phyloP scores from a whole-genome alignment of 2,113 vertebrate genomes.

The Chlamydotis undulata region DNA sequence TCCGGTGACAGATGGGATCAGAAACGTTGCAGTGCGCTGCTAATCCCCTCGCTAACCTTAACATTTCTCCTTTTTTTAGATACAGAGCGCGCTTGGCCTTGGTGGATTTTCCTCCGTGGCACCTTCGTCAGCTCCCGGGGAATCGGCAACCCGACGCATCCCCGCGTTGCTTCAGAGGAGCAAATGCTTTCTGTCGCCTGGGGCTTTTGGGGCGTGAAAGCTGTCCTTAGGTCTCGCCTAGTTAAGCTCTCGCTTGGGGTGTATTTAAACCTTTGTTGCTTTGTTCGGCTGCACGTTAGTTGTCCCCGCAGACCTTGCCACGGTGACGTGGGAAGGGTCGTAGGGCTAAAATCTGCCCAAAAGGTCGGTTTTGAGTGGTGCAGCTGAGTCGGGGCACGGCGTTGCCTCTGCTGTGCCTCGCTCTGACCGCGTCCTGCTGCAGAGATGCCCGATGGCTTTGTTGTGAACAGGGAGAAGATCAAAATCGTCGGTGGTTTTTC shows the following conservation, averaged over 20 bases:
- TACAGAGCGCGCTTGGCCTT: accelerated
- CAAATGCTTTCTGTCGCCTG: background rate
- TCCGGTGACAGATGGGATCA: background rate
- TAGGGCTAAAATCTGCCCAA: background rate
- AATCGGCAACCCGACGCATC: background rate
- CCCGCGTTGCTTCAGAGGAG: background rate
- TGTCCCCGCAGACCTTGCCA: background rate
- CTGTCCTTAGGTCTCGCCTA: background rate
- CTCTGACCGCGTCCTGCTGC: background rate
- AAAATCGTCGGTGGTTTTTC: too few species aligned
- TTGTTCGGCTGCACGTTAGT: accelerated
- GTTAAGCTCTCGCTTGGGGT: background rate
- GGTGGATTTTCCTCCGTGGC: background rate
- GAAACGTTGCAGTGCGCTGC: background rate
- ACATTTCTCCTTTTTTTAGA: background rate
- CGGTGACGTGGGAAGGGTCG: background rate
- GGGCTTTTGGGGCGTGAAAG: background rate
- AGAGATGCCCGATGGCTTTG: background rate
- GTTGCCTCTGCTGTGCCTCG: background rate
- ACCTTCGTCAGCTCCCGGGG: background rate
- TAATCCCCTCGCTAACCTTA: background rate
- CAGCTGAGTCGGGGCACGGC: background rate
- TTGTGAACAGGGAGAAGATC: background rate
- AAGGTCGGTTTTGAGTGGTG: background rate
- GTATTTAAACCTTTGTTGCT: accelerated